Evolutionary conservation across 2,797 vertebrate genomes (phyloP).

Genomic region (Sebastes elongatus): DNA sequence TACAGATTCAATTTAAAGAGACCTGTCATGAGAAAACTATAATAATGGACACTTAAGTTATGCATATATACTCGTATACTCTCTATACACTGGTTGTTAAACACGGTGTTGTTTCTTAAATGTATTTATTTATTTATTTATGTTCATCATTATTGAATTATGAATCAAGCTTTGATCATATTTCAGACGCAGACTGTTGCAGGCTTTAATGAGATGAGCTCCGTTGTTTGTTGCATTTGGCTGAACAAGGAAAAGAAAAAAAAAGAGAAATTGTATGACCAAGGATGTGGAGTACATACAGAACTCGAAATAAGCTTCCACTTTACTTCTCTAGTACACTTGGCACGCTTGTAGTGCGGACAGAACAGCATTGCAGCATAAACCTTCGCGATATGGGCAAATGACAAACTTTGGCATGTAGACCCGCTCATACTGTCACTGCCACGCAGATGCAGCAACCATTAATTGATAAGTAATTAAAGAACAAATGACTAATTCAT

Average conservation of each 20-base stretch:
- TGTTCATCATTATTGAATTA: not conserved
- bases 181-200: not conserved
- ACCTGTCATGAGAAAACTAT: not conserved
- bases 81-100: not conserved
- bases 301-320: not conserved
- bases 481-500: not conserved
- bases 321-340: not conserved
- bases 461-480: not conserved
- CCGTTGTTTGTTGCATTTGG: not conserved
- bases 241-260: not conserved
- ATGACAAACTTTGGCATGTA: not conserved
- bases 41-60: not conserved
- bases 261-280: no score
- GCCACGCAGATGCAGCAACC: not conserved
- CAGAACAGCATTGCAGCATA: no score
- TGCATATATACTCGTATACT: accelerated
- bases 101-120: not conserved
- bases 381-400: not conserved
- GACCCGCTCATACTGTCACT: no score
- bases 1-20: not conserved
- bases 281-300: not conserved
- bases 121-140: not conserved
- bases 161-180: not conserved
- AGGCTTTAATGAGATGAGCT: not conserved
- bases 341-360: no score